Evolutionary conservation across 2,797 vertebrate species (phyloP), one percentile per base, ranked within the genome.

Genomic region (Sebastes minor): DNA sequence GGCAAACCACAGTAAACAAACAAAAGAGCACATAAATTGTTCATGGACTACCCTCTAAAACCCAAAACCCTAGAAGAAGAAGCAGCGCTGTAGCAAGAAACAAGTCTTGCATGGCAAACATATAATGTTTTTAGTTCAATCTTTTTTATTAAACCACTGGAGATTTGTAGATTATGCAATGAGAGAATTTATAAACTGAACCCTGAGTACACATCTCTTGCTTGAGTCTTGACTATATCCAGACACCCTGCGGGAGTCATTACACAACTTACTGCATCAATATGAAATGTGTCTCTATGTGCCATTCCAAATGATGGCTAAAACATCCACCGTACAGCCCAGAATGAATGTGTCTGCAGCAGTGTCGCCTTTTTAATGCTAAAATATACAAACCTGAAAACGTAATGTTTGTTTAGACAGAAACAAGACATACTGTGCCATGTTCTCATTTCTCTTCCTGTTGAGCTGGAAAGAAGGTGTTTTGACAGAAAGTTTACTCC

Each of bases 1-100:
- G 69, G 90, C 88, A 95, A 95, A 96, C 95, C 95, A 86, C 95
- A 95, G 94, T 95, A 95, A 95, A 96, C 94, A 95, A 95, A 96
- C 93, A 96, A 86, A 94, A 89, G 93, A 89, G 85, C 91, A 92
- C 76, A 94, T 94, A 93, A 95, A 94, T 90, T 83, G 80, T 94
- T 94, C 86, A 87, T 86, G 84, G 87, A 90, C 88, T 82, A 85
- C 86, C 86, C 84, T 86, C 64, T 71, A 78, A 91, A 90, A 88
- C 70, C 68, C 82, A 32, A 85, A 90, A 92, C 74, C 87, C 85
- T 82, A 82, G 81, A 85, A 87, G 35, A 46, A 46, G 42, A 8
- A 0, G 83, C 70, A 52, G 75, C 67, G 84, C 71, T 83, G 63
- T 55, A 82, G 60, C 70, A 80, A 85, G 73, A 82, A 88, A 61